Base-by-base conservation (phyloP, 1,140 invertebrate species). In the Neoseiulus cucumeris region DNA sequence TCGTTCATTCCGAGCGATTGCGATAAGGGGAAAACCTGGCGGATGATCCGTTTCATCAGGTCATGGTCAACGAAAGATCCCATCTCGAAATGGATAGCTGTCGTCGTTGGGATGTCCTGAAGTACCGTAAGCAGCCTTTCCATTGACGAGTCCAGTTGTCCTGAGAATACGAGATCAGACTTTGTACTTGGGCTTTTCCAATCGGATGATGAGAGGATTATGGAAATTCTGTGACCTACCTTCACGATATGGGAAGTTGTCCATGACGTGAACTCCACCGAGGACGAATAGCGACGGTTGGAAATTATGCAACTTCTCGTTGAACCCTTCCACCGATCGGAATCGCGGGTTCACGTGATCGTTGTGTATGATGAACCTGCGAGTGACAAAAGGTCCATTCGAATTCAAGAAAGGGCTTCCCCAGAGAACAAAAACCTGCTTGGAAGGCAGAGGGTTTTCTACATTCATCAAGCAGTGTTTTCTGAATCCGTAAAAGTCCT, bases 1-100 rank as follows among this genome's bases (percentile, higher is more conserved):
- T 91, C 89, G 74, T 91, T 91, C 86, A 90, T 89, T 0, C 89
- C 89, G 7, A 91, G 76, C n/a, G 87, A 90, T 71, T 91, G 87
- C 0, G 84, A 80, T 75, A 82, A 85, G 1, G 85, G 85, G 64
- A 89, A 77, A 0, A 91, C 80, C 67, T 80, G 78, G 18, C 84
- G 76, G 0, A 81, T 79, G 0, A 91, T 75, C 41, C 87, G 81
- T 44, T 79, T 76, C 0, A 91, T 72, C 7, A 90, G 74, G 55
- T 79, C 75, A 39, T 82, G 74, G 70, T 91, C 87, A 0, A 84
- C 83, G 71, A 87, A 89, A 42, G 87, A 89, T 14, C 87, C 88
- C 84, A 91, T 85, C 74, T 91, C 88, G 75, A 91, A 91, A 72
- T 91, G 88, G 47, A 87, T 81, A 76, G 74, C 7, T 68, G 29